Evolutionary conservation across 1,140 invertebrate genomes (phyloP).

Genomic region (Cydia splendana): DNA sequence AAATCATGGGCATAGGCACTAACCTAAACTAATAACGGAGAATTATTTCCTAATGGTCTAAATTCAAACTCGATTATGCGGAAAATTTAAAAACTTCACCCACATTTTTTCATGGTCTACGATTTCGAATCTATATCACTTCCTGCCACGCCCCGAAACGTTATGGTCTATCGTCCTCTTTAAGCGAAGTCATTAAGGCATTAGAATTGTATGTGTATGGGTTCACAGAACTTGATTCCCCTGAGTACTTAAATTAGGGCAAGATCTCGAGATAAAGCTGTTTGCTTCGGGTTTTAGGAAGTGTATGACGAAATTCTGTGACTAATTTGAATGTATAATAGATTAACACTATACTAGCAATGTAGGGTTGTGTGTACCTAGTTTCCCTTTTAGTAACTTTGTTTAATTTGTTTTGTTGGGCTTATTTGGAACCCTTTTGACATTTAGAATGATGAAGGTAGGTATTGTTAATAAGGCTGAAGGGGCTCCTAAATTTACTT

Average conservation of each 20-base stretch:
- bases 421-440: neutral
- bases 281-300: neutral
- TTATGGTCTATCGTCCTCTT: conserved; percentile 29
- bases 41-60: conserved; percentile 5
- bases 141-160: conserved; percentile 24
- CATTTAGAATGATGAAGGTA: neutral
- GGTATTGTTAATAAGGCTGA: neutral
- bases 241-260: conserved; percentile 3
- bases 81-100: conserved; percentile 29
- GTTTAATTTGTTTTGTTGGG: neutral
- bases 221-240: conserved; percentile 1
- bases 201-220: conserved; percentile 1
- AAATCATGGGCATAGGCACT: no score
- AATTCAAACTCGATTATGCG: conserved; percentile 17
- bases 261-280: neutral
- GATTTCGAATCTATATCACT: conserved; percentile 17
- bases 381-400: neutral
- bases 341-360: neutral
- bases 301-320: neutral
- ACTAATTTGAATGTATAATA: neutral
- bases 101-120: conserved; percentile 27
- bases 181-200: conserved; percentile 22
- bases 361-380: neutral
- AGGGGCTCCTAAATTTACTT: neutral
- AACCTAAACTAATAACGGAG: neutral